phyloP scores from a whole-genome alignment of 1,140 invertebrate genomes.

The Araneus ventricosus region DNA sequence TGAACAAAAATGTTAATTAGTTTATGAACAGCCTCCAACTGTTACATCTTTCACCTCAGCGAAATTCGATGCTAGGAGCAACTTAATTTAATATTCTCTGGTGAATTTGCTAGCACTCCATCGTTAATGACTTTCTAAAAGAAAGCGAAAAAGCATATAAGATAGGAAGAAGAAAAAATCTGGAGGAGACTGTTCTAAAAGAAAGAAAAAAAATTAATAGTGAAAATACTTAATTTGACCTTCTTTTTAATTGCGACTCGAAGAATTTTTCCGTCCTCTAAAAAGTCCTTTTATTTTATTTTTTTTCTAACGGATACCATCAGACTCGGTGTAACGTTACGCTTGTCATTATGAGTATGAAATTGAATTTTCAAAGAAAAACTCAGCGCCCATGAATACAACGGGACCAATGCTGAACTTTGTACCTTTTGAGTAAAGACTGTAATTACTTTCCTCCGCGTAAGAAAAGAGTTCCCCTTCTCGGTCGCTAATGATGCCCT shows the following conservation, averaged over 20 bases:
- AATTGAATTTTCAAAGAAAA: constrained; percentile 73
- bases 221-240: constrained; percentile 52
- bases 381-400: constrained; percentile 50
- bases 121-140: constrained; percentile 5
- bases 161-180: neutral
- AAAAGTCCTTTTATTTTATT: constrained; percentile 28
- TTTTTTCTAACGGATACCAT: neutral
- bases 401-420: constrained; percentile 41
- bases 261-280: constrained; percentile 17
- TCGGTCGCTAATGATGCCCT: constrained; percentile 70
- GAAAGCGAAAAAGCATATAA: constrained; percentile 12
- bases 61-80: constrained; percentile 29
- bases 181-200: constrained; percentile 1
- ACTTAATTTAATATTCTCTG: constrained; percentile 38
- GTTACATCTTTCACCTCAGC: neutral
- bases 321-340: constrained; percentile 57
- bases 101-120: neutral
- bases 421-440: constrained; percentile 69
- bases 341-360: constrained; percentile 68
- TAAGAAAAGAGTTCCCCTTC: constrained; percentile 66
- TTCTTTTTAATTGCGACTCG: constrained; percentile 67
- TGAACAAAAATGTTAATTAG: constrained; percentile 31
- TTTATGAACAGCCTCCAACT: constrained; percentile 24
- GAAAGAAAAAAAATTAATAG: constrained; percentile 17
- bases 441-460: constrained; percentile 71